Percentiles rank a stretch among this genome's conserved stretches.
These are phyloP conservation scores for Rhinoderma darwinii DNA, from an alignment of 2,113 vertebrate species.

Conservation along the genomic window DNA sequence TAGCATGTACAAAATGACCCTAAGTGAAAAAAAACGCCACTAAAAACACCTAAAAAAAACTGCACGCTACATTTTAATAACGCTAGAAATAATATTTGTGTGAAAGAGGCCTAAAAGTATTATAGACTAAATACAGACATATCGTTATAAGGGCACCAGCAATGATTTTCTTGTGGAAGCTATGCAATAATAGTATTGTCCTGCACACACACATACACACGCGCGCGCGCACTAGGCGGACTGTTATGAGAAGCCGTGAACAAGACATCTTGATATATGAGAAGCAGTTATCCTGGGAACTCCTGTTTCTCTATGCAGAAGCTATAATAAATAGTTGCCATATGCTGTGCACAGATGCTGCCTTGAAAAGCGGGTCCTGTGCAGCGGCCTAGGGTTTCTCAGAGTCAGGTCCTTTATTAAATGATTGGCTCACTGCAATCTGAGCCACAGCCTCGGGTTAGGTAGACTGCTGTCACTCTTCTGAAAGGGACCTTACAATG, in stretches of 20 bases:
- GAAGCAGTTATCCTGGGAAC: slow-evolving; percentile 78
- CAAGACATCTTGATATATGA: slow-evolving; percentile 74
- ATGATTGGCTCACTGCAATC: slow-evolving; percentile 61
- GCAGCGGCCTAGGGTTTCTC: slow-evolving; percentile 68
- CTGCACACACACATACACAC: slow-evolving; percentile 58
- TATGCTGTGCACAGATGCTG: slow-evolving; percentile 80
- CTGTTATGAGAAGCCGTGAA: slow-evolving; percentile 75
- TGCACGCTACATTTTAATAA: no score
- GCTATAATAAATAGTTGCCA: slow-evolving; percentile 80
- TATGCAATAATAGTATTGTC: slow-evolving; percentile 70
- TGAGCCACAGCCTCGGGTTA: slow-evolving; percentile 64
- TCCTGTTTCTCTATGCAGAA: slow-evolving; percentile 76
- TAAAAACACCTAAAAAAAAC: no score
- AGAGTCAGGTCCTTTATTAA: slow-evolving; percentile 68
- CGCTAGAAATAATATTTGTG: no score
- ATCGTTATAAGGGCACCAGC: slow-evolving; percentile 46
- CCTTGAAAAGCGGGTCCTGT: slow-evolving; percentile 72
- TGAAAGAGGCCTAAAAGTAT: no score
- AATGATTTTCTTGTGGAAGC: slow-evolving; percentile 74
- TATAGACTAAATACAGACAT: background rate
- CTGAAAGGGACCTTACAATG: slow-evolving; percentile 34
- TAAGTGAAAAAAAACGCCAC: no score
- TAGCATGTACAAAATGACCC: no score
- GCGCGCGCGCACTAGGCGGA: slow-evolving; percentile 70
- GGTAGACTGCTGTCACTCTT: slow-evolving; percentile 56